Evolutionary conservation across 2,797 vertebrate genomes (phyloP).

Genomic region (Delichon dasypus): DNA sequence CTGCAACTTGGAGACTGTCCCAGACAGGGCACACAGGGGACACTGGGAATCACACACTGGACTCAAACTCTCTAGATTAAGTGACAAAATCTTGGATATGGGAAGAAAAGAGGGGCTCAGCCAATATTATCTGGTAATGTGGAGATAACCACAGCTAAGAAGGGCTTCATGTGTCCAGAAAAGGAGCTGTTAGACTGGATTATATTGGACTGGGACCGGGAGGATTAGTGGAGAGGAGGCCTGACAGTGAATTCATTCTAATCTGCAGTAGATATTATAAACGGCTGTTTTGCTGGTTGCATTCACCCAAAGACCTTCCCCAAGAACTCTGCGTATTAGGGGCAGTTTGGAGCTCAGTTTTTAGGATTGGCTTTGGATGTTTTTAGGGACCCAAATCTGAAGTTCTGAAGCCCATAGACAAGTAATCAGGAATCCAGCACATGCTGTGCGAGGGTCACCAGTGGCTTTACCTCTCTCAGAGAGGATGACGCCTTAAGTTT

Average conservation of each 20-base stretch:
- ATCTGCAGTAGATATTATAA: neutral
- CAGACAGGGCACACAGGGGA: neutral
- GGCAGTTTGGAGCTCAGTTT: neutral
- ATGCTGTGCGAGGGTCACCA: neutral
- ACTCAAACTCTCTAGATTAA: neutral
- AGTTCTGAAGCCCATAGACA: accelerated
- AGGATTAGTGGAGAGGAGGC: neutral
- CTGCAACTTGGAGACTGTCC: neutral
- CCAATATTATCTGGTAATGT: neutral
- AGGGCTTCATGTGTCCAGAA: neutral
- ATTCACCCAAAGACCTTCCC: neutral
- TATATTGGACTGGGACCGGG: neutral
- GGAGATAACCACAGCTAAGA: neutral
- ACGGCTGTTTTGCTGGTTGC: neutral
- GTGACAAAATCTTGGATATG: neutral
- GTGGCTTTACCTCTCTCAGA: neutral
- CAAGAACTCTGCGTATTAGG: accelerated
- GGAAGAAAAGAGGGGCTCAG: neutral
- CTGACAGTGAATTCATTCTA: neutral
- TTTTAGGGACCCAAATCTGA: neutral
- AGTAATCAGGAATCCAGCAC: accelerated
- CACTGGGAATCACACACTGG: neutral
- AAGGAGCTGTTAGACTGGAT: neutral
- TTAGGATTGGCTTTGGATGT: neutral
- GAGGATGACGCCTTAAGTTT: no score